Base-by-base conservation (phyloP, 92 coral and sea anemone species). In the Zoanthus gigantus region DNA sequence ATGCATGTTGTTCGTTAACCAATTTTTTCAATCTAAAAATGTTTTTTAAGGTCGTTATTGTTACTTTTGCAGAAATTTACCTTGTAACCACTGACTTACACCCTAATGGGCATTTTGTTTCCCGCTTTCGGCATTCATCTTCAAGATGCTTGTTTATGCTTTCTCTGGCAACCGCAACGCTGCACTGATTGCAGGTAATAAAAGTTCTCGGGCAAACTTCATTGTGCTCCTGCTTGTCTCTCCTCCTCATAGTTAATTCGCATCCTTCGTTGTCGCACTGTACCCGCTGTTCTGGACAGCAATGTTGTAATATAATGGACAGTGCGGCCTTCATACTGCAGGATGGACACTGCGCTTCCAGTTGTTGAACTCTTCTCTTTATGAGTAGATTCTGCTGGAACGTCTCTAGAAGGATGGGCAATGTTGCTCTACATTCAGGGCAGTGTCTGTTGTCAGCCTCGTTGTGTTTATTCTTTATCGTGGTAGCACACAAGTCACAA, bases 181-280 rank as follows among this genome's bases (percentile, higher is more conserved):
- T 42, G 29, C 83, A 57, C 83, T 78, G 58, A n/a, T 0, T 78
- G 71, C 71, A 78, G 42, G 48, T 61, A 37, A 56, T 42, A n/a
- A 54, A 78, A 23, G 63, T 78, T 60, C 30, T 37, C 46, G 83
- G 83, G 30, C 71, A 78, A 61, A 78, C 16, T 57, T 78, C 83
- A 9, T 7, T 54, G 10, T 78, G 83, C 65, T 78, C 11, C 7
- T 78, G 47, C 83, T 78, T 78, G 4, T 78, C 83, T 31, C 7
- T 78, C 15, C 37, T 34, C 53, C 44, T 57, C 53, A 78, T 6
- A 44, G 45, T 34, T 31, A 56, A 9, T 2, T 44, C 23, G 16
- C 83, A 78, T 23, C 83, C 83, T 15, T 56, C 83, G 29, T 78
- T 78, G 18, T 78, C 69, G 14, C 83, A 78, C 52, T 68, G 83